phyloP scores from a whole-genome alignment of 2,113 vertebrate genomes.

The Coreoperca whiteheadi region DNA sequence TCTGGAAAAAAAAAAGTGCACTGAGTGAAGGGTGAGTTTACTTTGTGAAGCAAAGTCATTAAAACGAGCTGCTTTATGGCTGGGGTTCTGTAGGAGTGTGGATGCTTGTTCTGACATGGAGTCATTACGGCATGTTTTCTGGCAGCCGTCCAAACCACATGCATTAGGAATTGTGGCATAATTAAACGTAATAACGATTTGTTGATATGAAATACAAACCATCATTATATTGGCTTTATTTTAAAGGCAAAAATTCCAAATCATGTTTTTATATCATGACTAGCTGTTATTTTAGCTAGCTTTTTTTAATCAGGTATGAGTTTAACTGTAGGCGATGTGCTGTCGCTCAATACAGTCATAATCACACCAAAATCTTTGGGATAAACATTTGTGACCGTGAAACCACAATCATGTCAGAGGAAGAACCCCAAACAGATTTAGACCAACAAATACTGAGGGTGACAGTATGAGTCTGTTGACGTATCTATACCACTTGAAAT shows the following conservation, averaged over 20 bases:
- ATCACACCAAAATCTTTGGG: background rate
- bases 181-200: slow-evolving; percentile 23
- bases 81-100: background rate
- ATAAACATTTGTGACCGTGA: background rate
- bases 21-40: slow-evolving; percentile 22
- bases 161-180: slow-evolving; percentile 1
- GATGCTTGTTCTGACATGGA: slow-evolving; percentile 35
- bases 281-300: background rate
- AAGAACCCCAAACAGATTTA: background rate
- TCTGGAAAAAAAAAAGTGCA: slow-evolving; percentile 27
- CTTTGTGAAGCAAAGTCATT: background rate
- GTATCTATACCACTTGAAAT: background rate
- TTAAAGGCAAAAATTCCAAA: slow-evolving; percentile 12
- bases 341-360: background rate
- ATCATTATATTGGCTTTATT: slow-evolving; percentile 1
- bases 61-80: background rate
- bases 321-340: background rate
- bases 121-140: slow-evolving; percentile 6
- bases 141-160: slow-evolving; percentile 7
- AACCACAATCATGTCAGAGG: slow-evolving; percentile 20
- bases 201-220: slow-evolving; percentile 33
- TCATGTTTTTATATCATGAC: background rate
- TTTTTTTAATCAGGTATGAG: background rate
- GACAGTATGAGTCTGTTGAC: background rate
- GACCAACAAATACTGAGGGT: background rate